These are phyloP conservation scores for Temnothorax ravouxi DNA, from an alignment of 2,888 invertebrate genomes.

Conservation along the genomic window DNA sequence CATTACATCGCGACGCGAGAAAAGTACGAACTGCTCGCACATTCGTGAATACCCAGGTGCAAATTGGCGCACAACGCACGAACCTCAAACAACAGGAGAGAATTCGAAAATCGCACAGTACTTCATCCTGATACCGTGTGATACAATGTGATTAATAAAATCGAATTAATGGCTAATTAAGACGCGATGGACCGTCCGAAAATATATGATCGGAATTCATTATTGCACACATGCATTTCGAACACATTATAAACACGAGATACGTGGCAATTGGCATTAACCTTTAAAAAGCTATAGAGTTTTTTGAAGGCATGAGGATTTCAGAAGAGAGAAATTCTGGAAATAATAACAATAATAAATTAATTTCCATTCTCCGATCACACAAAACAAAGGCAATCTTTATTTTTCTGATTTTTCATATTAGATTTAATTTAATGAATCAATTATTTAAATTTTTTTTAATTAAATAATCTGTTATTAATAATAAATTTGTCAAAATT, in stretches of 20 bases:
- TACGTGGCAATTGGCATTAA: neutral
- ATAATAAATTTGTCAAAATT: neutral
- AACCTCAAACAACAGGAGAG: slow-evolving; percentile 22
- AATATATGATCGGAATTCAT: slow-evolving; percentile 20
- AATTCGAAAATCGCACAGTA: slow-evolving; percentile 21
- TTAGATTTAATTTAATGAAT: neutral
- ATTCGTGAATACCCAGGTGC: neutral
- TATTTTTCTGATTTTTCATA: too few species aligned
- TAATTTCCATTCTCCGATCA: neutral
- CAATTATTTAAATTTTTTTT: neutral
- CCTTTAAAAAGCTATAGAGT: neutral
- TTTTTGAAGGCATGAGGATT: neutral
- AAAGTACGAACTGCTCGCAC: slow-evolving; percentile 20
- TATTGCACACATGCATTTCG: slow-evolving; percentile 5
- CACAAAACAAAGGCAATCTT: neutral
- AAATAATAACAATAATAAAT: slow-evolving; percentile 5
- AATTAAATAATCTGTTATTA: neutral
- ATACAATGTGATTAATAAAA: slow-evolving; percentile 26
- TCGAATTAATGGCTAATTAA: slow-evolving; percentile 33
- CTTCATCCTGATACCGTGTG: slow-evolving; percentile 6
- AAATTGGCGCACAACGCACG: slow-evolving; percentile 13
- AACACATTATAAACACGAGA: neutral
- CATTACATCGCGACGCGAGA: slow-evolving; percentile 22
- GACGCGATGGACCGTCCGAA: neutral
- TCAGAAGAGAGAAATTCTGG: neutral